Conservation (phyloP, 2,888 invertebrate genomes). For the Cantharis lateralis region DNA sequence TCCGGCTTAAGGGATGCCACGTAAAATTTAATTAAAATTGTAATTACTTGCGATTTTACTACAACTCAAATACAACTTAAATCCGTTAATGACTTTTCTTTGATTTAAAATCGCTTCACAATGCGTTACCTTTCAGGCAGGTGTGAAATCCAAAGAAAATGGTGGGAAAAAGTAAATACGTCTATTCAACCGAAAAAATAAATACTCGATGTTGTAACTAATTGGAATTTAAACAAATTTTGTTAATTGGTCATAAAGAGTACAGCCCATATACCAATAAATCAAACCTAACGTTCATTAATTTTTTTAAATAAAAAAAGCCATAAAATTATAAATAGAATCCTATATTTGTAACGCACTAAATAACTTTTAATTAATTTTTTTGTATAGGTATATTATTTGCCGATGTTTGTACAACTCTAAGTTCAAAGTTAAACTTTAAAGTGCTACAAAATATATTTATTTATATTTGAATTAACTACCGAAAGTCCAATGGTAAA, state of each 20-base stretch:
- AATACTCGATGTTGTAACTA: neutral
- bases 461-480: neutral
- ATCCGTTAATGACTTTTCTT: neutral
- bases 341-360: neutral
- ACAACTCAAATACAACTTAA: neutral
- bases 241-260: neutral
- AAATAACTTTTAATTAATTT: neutral
- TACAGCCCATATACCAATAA: neutral
- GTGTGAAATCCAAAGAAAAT: neutral
- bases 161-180: neutral
- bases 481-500: neutral
- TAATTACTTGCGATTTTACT: neutral
- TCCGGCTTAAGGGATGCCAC: neutral
- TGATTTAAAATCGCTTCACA: neutral
- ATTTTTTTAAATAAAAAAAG: neutral
- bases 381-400: neutral
- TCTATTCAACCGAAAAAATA: neutral
- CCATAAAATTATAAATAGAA: neutral
- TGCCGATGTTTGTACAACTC: neutral
- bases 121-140: neutral
- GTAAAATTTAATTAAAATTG: neutral
- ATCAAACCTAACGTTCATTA: neutral
- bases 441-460: neutral
- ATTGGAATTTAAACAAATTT: neutral
- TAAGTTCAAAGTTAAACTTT: neutral